A percentile compares a stretch with the other conserved stretches of the same genome.
These are phyloP conservation scores for Fregata magnificens DNA, from an alignment of 2,113 vertebrate species.

Conservation along the genomic window DNA sequence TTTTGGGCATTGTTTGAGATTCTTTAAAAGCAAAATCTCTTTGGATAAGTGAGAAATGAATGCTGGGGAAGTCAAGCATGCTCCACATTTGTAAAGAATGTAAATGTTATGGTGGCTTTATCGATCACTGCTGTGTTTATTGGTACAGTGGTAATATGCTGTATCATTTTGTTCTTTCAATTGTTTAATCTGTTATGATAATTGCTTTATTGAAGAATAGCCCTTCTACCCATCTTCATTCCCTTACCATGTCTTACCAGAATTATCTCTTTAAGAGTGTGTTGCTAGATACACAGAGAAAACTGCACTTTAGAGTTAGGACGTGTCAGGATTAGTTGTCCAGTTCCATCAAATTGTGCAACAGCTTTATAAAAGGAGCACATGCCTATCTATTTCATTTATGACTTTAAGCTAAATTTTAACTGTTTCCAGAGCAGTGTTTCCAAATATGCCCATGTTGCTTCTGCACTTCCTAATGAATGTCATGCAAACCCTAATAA, in stretches of 20 bases:
- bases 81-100: neutral
- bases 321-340: neutral
- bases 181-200: neutral
- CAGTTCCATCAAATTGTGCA: slow-evolving; percentile 7
- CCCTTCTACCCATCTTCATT: neutral
- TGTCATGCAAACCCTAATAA: neutral
- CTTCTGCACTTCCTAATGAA: neutral
- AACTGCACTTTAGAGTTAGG: neutral
- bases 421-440: neutral
- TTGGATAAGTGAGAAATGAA: neutral
- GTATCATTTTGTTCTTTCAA: neutral
- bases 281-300: neutral
- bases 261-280: neutral
- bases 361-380: neutral
- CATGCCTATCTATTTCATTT: neutral
- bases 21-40: neutral
- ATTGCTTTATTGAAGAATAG: neutral
- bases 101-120: neutral
- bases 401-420: slow-evolving; percentile 16
- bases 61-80: neutral
- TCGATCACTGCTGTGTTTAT: neutral
- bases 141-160: neutral
- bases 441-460: neutral
- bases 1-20: neutral
- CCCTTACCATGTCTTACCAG: neutral